A percentile compares a stretch with the other conserved stretches of the same genome.
These are phyloP conservation scores for Patagioenas fasciata DNA, from an alignment of 2,113 vertebrate genomes.

Conservation along the genomic window DNA sequence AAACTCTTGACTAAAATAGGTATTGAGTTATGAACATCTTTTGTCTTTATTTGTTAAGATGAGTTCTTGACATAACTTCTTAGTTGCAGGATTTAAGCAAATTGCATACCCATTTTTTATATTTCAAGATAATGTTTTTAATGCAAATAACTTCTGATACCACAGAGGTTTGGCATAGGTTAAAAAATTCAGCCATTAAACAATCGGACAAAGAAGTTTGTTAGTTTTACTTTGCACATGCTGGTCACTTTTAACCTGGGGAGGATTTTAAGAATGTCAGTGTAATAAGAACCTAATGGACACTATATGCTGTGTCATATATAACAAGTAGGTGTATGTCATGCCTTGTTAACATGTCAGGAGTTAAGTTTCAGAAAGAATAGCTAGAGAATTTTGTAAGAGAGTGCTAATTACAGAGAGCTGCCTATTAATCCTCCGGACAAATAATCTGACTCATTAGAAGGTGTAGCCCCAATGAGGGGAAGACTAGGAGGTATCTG, in stretches of 20 bases:
- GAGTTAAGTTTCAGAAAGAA: not conserved
- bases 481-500: not conserved
- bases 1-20: constrained; percentile 12
- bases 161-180: not conserved
- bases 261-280: not conserved
- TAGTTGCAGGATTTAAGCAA: not conserved
- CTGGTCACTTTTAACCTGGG: not conserved
- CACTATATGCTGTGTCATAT: not conserved
- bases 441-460: not conserved
- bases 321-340: not conserved
- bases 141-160: not conserved
- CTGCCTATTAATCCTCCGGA: not conserved
- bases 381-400: not conserved
- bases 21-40: not conserved
- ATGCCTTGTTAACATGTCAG: not conserved
- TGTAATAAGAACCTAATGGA: not conserved
- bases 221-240: not conserved
- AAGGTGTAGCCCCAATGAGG: rapidly evolving
- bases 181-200: not conserved
- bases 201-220: not conserved
- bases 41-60: not conserved
- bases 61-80: not conserved
- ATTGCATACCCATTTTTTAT: not conserved
- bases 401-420: not conserved
- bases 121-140: not conserved